Evolutionary conservation across 1,140 invertebrate genomes (phyloP), one percentile per base, ranked within the genome.

Genomic region (Nautilus pompilius): DNA sequence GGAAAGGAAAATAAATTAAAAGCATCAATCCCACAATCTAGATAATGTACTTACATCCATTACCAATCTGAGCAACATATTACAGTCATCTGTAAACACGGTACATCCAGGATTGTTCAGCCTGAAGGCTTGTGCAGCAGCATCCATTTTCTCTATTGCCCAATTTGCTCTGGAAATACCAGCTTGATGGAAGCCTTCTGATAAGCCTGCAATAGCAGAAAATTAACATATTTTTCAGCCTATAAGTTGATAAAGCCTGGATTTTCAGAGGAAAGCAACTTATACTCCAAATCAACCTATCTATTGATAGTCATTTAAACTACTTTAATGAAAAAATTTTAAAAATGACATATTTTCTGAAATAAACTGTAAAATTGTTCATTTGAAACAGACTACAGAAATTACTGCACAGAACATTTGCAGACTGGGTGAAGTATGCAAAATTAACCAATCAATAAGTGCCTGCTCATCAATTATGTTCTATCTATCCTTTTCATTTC

Each of bases 81-180:
- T 94, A 75, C 91, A 93, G 80, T 95, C 92, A 53, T 92, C 90
- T 13, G 87, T 87, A 72, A 92, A 93, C 0, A 95, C 91, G 1
- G 84, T 87, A 66, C 88, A 86, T 15, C 86, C 81, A 1, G 89
- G 87, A 79, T 93, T 90, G 75, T 95, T 95, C 0, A 91, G 80
- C 24, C 87, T 83, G 79, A 90, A 95, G 1, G 93, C 92, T 76
- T 89, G 85, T 8, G 92, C 91, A 1, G 92, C 92, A 0, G 89
- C 82, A 68, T 89, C 87, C 62, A 92, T 87, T 70, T 90, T 89
- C 74, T 95, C 93, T 48, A 95, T 88, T 1, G 93, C 93, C 92
- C 92, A 95, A 53, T 85, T 75, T 56, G 85, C 88, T 55, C 90
- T 87, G 0, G 88, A 86, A 5, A 91, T 78, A 0, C 89, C 89